These are phyloP conservation scores for Ashinkailepas kermadecensis DNA, from an alignment of 2,888 invertebrate genomes.

Conservation along the genomic window DNA sequence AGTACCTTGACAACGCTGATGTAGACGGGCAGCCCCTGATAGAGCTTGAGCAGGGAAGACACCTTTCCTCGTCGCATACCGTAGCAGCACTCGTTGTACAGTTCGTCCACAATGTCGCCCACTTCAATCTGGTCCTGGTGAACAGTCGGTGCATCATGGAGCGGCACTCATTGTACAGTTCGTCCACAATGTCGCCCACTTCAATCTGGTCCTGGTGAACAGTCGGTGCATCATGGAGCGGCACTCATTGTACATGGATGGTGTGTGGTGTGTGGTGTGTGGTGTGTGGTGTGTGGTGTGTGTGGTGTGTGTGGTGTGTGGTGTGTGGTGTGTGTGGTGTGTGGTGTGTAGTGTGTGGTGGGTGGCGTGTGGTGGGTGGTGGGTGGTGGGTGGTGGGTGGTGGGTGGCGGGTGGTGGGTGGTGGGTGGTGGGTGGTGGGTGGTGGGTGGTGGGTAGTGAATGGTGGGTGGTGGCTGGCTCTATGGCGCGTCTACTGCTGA, in stretches of 20 bases:
- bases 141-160: constrained; percentile 27
- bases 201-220: constrained; percentile 45
- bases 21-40: constrained; percentile 46
- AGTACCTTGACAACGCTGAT: constrained; percentile 51
- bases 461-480: too few relatives aligned
- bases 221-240: constrained; percentile 28
- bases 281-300: too few relatives aligned
- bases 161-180: constrained; percentile 30
- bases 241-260: not conserved
- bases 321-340: too few relatives aligned
- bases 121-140: constrained; percentile 46
- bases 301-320: too few relatives aligned
- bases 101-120: constrained; percentile 55
- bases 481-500: too few relatives aligned
- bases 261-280: too few relatives aligned
- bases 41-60: constrained; percentile 46
- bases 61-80: constrained; percentile 44
- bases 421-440: too few relatives aligned
- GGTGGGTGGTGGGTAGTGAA: too few relatives aligned
- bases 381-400: too few relatives aligned
- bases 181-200: constrained; percentile 56
- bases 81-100: constrained; percentile 31
- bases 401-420: too few relatives aligned
- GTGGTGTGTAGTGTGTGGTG: too few relatives aligned
- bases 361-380: too few relatives aligned